Conservation (phyloP, 30 jellyfish, hydroid and myxozoan genomes). For the Phacellophora camtschatica region DNA sequence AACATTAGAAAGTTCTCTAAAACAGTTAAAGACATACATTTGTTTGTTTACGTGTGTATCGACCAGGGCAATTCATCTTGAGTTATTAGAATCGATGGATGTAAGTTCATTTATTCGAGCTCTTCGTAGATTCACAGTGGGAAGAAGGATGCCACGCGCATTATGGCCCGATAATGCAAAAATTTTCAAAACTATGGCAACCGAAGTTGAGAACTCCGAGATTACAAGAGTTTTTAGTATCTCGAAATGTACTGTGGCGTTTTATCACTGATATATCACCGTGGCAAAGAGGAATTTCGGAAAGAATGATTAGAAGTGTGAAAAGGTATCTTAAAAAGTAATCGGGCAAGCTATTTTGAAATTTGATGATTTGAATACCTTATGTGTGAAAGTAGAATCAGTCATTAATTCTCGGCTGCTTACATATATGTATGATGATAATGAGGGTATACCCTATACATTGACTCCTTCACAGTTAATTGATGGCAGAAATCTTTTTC, state of each 20-base stretch:
- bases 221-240: no score
- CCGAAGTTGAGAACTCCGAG: no score
- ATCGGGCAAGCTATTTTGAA: not conserved
- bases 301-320: not conserved
- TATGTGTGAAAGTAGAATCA: not conserved
- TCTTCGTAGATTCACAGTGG: no score
- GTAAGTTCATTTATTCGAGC: no score
- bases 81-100: no score
- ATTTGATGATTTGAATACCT: not conserved
- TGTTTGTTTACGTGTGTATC: no score
- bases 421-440: not conserved
- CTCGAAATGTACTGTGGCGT: not conserved
- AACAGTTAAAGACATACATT: no score
- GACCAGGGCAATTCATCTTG: no score
- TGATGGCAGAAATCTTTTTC: not conserved
- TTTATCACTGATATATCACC: not conserved
- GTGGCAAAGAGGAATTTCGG: not conserved
- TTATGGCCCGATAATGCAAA: no score
- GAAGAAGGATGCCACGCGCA: no score
- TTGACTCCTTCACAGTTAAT: not conserved
- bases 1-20: no score
- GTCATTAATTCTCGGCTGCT: not conserved
- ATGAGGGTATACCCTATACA: not conserved
- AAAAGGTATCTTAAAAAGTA: not conserved
- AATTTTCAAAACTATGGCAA: no score